Percentiles rank a stretch among this genome's conserved stretches.
Evolutionary conservation across 2,797 vertebrate species (phyloP).

Genomic region (Luscinia luscinia): DNA sequence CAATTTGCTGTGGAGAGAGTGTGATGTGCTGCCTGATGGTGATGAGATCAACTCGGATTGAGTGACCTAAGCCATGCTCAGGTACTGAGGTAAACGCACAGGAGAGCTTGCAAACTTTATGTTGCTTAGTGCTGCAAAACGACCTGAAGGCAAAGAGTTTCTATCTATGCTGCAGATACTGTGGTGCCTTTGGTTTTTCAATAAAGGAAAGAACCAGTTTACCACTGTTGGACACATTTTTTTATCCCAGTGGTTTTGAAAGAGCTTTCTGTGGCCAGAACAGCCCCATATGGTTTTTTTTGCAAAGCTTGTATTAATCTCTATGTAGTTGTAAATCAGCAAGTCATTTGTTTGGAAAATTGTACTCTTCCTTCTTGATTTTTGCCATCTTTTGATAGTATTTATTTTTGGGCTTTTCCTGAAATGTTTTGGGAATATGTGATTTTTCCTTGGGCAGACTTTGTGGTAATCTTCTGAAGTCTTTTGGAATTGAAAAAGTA

Average conservation of each 20-base stretch:
- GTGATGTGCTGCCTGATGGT: neutral
- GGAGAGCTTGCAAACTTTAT: neutral
- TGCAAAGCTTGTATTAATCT: neutral
- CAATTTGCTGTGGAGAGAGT: neutral
- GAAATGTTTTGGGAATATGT: neutral
- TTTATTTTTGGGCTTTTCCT: neutral
- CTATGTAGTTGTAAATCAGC: neutral
- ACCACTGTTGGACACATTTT: neutral
- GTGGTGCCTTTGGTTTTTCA: neutral
- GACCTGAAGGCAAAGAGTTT: neutral
- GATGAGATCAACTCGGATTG: fast-evolving
- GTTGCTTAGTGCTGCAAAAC: neutral
- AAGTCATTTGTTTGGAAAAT: neutral
- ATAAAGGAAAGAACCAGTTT: neutral
- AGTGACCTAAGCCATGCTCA: neutral
- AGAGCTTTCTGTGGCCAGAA: neutral
- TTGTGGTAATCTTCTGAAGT: neutral
- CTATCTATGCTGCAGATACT: neutral
- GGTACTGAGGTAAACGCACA: neutral
- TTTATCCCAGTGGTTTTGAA: neutral
- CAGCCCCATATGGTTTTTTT: neutral
- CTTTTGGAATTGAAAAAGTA: neutral
- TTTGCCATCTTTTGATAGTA: neutral
- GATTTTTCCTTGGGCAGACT: neutral
- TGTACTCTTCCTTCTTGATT: neutral